These are phyloP conservation scores for Calidris pugnax DNA, from an alignment of 2,113 vertebrate species.

Conservation along the genomic window DNA sequence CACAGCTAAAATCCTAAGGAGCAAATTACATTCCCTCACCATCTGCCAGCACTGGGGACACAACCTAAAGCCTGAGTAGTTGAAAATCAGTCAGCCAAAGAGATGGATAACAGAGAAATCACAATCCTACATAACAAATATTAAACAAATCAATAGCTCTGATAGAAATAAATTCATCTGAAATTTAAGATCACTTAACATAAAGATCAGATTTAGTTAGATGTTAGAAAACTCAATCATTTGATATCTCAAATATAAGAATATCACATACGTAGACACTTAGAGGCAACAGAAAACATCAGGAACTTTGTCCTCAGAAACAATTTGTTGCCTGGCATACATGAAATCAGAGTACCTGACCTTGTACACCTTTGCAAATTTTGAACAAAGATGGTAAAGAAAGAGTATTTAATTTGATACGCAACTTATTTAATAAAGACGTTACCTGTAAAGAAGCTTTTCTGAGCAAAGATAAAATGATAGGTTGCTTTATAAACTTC, in stretches of 20 bases:
- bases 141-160: background rate
- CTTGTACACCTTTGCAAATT: background rate
- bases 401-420: background rate
- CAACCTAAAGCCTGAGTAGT: background rate
- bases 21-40: background rate
- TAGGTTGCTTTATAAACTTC: slow-evolving; percentile 99
- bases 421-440: background rate
- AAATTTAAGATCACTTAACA: background rate
- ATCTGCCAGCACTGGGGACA: background rate
- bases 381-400: background rate
- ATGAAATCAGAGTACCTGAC: background rate
- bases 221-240: background rate
- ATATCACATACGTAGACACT: background rate
- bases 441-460: slow-evolving; percentile 96
- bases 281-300: background rate
- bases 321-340: background rate
- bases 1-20: background rate
- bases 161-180: background rate
- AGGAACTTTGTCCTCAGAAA: background rate
- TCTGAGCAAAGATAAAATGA: slow-evolving; percentile 98
- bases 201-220: background rate
- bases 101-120: background rate
- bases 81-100: background rate
- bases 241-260: background rate
- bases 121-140: background rate